Conservation (phyloP, 2,888 invertebrate genomes). For the Drosophila tripunctata region DNA sequence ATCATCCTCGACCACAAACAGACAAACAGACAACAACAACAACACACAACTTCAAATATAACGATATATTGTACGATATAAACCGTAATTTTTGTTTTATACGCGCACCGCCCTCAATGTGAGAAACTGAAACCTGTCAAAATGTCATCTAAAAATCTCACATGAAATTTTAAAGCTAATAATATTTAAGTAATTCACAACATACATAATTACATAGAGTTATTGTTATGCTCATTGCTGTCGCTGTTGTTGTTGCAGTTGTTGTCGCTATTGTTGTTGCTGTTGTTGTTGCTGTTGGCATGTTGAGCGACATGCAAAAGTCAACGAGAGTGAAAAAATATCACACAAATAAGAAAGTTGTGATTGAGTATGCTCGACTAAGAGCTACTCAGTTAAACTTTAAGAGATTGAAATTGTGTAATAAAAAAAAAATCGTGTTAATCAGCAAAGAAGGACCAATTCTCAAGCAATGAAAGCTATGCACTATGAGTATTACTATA, state of each 20-base stretch:
- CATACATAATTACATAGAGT: constrained; percentile 60
- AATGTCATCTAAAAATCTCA: constrained; percentile 56
- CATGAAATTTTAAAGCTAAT: constrained; percentile 58
- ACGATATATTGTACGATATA: too few relatives aligned
- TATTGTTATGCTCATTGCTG: too few relatives aligned
- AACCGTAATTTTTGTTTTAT: background rate
- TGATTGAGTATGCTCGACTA: too few relatives aligned
- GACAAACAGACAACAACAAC: constrained; percentile 7
- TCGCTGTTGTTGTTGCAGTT: too few relatives aligned
- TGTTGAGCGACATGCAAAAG: constrained; percentile 59
- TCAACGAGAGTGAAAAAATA: constrained; percentile 31
- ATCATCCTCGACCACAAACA: constrained; percentile 9
- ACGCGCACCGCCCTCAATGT: constrained; percentile 40
- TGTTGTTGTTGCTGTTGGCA: constrained; percentile 37
- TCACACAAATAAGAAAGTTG: too few relatives aligned
- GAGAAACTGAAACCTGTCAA: constrained; percentile 62
- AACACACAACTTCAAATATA: constrained; percentile 1
- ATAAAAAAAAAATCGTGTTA: too few relatives aligned
- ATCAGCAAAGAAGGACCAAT: too few relatives aligned
- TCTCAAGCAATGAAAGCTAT: too few relatives aligned
- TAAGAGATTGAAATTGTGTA: too few relatives aligned
- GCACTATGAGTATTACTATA: too few relatives aligned
- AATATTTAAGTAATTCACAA: constrained; percentile 62
- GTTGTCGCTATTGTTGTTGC: constrained; percentile 5
- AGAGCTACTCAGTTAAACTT: too few relatives aligned